Evolutionary conservation across 2,888 invertebrate species (phyloP), one percentile per base, ranked within the genome.

Genomic region (Limulus polyphemus): DNA sequence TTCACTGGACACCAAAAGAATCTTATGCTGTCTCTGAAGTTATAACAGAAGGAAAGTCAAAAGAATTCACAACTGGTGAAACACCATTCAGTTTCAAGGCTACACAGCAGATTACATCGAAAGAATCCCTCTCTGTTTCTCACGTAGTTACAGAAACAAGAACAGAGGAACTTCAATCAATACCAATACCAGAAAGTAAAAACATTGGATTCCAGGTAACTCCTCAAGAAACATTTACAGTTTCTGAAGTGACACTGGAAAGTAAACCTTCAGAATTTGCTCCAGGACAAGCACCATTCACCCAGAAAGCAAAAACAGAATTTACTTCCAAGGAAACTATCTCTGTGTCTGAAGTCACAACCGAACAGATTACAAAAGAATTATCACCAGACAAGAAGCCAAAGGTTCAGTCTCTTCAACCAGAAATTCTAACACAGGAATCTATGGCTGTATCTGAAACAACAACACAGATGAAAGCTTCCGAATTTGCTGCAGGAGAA

Each of bases 301-400:
- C 73, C 51, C 74, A 78, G 32, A 74, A 75, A 14, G 79, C 82
- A 47, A 77, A 79, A 54, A 77, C 82, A 66, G 79, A 83, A 68
- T 72, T 79, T 14, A 72, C 77, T 51, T 67, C 81, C 55, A 72
- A 75, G 16, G 79, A 83, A 73, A 79, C 83, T 67, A 47, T 64
- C n/a, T 60, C 63, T n/a, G 62, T 67, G 32, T 60, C 62, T 55
- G 61, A 67, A 61, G 56, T 65, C 48, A 57, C 63, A 49, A 49
- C 67, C 17, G 64, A 64, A 49, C 48, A 59, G 16, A 56, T 51
- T 52, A 61, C 65, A 14, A 47, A 58, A 32, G 65, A 67, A 48
- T 54, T 67, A 32, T 63, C 17, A 17, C 55, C 48, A n/a, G 59
- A 57, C 51, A 48, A 61, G 16, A 52, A 32, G 46, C 47, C 47